These are phyloP conservation scores for Pempheris klunzingeri DNA, from an alignment of 2,797 vertebrate species.

Conservation along the genomic window DNA sequence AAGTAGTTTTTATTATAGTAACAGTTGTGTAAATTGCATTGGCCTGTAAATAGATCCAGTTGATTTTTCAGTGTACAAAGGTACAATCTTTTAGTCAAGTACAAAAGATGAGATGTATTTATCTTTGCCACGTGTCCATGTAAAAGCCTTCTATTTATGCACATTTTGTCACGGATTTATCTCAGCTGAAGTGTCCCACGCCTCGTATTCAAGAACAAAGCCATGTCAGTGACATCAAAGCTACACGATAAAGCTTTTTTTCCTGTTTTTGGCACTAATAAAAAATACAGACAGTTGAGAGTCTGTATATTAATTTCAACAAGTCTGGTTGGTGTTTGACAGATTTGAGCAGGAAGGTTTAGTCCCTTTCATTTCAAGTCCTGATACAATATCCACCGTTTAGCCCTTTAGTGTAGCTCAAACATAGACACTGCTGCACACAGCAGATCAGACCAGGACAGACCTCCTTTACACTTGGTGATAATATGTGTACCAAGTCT, in stretches of 20 bases:
- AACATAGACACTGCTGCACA: neutral
- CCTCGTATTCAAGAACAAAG: slow-evolving; percentile 29
- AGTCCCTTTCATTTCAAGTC: neutral
- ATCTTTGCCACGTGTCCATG: neutral
- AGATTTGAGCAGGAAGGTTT: slow-evolving; percentile 27
- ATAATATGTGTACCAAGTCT: neutral
- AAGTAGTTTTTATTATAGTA: too few species aligned
- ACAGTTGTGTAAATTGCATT: neutral
- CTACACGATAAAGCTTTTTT: slow-evolving; percentile 34
- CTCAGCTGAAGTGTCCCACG: slow-evolving; percentile 19
- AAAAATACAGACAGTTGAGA: neutral
- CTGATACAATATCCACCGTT: slow-evolving; percentile 5
- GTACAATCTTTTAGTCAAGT: neutral
- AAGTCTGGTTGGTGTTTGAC: slow-evolving; percentile 32
- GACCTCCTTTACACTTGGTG: neutral
- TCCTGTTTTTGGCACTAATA: slow-evolving; percentile 23
- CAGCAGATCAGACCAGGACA: neutral
- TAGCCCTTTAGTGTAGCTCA: slow-evolving; percentile 5
- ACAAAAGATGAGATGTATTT: neutral
- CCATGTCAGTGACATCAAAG: slow-evolving; percentile 44
- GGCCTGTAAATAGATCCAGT: neutral
- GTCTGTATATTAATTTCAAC: slow-evolving; percentile 40
- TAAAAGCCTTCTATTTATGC: slow-evolving; percentile 28
- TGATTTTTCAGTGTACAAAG: neutral
- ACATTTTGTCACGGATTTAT: slow-evolving; percentile 32